Percentiles rank a stretch among this genome's conserved stretches.
Evolutionary conservation across 1,140 invertebrate genomes (phyloP).

Genomic region (Drosophila prosaltans): DNA sequence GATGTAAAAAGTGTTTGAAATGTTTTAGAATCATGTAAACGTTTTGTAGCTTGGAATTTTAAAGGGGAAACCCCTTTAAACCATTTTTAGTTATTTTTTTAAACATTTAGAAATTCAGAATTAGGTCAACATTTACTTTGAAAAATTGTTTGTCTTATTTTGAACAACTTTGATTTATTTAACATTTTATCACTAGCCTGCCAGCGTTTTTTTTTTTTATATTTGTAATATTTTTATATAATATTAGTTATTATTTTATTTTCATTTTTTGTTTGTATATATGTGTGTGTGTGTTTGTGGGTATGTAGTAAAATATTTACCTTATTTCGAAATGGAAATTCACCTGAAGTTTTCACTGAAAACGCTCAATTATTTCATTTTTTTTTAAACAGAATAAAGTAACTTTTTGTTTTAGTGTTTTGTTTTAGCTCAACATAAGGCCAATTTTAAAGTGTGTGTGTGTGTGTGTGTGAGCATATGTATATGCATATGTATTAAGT

Average conservation of each 20-base stretch:
- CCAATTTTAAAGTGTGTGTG: constrained; percentile 50
- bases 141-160: neutral
- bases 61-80: no score
- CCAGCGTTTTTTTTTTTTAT: constrained; percentile 39
- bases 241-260: neutral
- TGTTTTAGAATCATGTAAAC: no score
- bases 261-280: constrained; percentile 4
- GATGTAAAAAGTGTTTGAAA: no score
- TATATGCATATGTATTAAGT: constrained; percentile 44
- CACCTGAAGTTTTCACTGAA: constrained; percentile 77
- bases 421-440: constrained; percentile 66
- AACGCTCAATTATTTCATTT: constrained; percentile 60
- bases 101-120: no score
- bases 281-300: constrained; percentile 20
- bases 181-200: constrained; percentile 72
- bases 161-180: constrained; percentile 34
- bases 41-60: no score
- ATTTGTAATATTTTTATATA: constrained; percentile 17
- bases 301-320: constrained; percentile 72
- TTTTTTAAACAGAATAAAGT: constrained; percentile 41
- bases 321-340: constrained; percentile 71
- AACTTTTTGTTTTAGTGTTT: constrained; percentile 23
- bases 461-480: constrained; percentile 40
- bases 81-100: no score
- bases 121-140: no score